A percentile compares a stretch with the other conserved stretches of the same genome.
These are phyloP conservation scores for Amphipyra berbera DNA, from an alignment of 2,888 invertebrate species.

Conservation along the genomic window DNA sequence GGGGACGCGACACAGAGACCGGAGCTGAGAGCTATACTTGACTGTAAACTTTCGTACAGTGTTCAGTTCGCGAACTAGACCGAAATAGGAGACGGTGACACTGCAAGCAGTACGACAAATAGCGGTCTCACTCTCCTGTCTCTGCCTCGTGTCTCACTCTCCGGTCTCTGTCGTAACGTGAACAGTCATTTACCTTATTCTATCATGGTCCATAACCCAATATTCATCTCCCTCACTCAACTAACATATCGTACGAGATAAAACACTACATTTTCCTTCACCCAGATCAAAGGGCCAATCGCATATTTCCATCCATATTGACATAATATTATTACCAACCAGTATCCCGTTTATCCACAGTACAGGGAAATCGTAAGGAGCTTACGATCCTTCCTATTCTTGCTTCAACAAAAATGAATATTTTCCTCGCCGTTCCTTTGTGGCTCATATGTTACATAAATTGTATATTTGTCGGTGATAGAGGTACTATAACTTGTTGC, in stretches of 20 bases:
- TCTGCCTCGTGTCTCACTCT: too few relatives aligned
- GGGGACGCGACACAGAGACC: too few relatives aligned
- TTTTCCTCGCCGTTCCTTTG: conserved; percentile 28
- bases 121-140: too few relatives aligned
- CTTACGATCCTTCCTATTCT: conserved; percentile 28
- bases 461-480: conserved; percentile 1
- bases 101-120: too few relatives aligned
- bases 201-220: too few relatives aligned
- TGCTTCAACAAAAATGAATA: conserved; percentile 16
- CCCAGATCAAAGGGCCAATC: conserved; percentile 26
- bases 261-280: conserved; percentile 10
- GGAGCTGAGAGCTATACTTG: too few relatives aligned
- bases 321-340: conserved; percentile 36
- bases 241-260: not conserved
- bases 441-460: conserved; percentile 23
- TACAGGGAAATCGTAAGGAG: conserved; percentile 32
- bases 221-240: not conserved
- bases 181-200: too few relatives aligned
- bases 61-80: too few relatives aligned
- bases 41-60: too few relatives aligned
- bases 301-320: conserved; percentile 23
- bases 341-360: conserved; percentile 25
- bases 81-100: too few relatives aligned
- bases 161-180: too few relatives aligned
- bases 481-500: too few relatives aligned